These are phyloP conservation scores for Oopsacas minuta DNA, from an alignment of 37 sponge, comb jelly and placozoan genomes.

Conservation along the genomic window DNA sequence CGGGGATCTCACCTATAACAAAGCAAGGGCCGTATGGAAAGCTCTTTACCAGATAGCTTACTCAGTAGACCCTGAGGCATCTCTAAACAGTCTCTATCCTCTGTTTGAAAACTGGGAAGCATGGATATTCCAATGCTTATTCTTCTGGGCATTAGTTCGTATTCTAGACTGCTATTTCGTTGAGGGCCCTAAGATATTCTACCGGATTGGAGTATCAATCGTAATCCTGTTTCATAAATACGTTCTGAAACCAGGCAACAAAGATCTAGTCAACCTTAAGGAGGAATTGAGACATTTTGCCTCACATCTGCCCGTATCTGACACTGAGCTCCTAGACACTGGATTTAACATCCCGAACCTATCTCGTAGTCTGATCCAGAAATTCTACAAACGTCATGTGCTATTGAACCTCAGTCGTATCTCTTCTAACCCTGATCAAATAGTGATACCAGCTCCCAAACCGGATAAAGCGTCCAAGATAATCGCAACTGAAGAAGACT, in stretches of 20 bases:
- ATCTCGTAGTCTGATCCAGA: not conserved
- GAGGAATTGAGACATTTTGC: not conserved
- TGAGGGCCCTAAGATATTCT: constrained; percentile 4
- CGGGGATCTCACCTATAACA: constrained; percentile 10
- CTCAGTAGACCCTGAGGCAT: constrained; percentile 7
- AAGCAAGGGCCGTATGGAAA: not conserved
- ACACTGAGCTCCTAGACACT: not conserved
- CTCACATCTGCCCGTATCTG: not conserved
- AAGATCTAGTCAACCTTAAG: not conserved
- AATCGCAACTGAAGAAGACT: not conserved
- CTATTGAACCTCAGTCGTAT: not conserved
- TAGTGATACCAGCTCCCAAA: not conserved
- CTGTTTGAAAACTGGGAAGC: constrained; percentile 10
- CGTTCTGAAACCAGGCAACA: not conserved
- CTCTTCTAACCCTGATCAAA: not conserved
- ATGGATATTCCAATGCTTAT: constrained; percentile 6
- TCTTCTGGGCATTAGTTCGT: constrained; percentile 5
- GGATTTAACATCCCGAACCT: not conserved
- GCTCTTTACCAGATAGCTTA: constrained; percentile 8
- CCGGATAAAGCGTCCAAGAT: constrained; percentile 12
- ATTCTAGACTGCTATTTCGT: constrained; percentile 15
- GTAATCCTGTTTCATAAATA: not conserved
- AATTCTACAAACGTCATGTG: not conserved
- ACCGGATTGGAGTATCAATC: not conserved
- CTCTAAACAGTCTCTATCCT: constrained; percentile 11